Evolutionary conservation across 2,888 invertebrate species (phyloP), one percentile per base, ranked within the genome.

Genomic region (Panzeria rudis): DNA sequence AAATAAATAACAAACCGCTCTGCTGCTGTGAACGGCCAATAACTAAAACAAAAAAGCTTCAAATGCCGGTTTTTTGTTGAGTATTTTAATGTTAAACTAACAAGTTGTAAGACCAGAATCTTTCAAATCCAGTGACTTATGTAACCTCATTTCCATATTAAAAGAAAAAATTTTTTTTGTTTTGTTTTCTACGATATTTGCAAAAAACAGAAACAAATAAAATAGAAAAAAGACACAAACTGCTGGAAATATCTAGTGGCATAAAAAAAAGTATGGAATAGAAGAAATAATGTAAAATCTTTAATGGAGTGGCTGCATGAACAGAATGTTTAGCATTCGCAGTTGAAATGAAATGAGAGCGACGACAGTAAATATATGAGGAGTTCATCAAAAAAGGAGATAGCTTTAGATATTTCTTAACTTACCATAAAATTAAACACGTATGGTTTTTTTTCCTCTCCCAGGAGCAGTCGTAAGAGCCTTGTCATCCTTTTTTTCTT

Each of bases 71-170:
- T 83, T 83, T 47, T 62, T 41, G 8, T 47, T n/a, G 25, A 7
- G 77, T 47, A 38, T 73, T 81, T 69, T 50, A 71, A 64, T 83
- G 56, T 72, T 77, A 66, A 71, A 76, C 47, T 68, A 83, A 79
- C 78, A 83, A 83, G 68, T 84, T 81, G 81, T 23, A 73, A 84
- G 77, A 84, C 84, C 84, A 84, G 84, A 84, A 84, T 84, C 77
- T 84, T 84, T 84, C 68, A 81, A 81, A 81, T 72, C 77, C 81
- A 81, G 32, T 69, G 77, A 78, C 72, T 84, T 84, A 84, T 84
- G 84, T 84, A 84, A 84, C 84, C 84, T 77, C 84, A 84, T 84
- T 84, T 84, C 84, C 84, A 84, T 84, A 84, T 62, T 68, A 52
- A 68, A 81, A 73, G n/a, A 77, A 20, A 71, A 68, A 68, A 50